Evolutionary conservation across 2,888 invertebrate genomes (phyloP).

Genomic region (Perizoma flavofasciatum): DNA sequence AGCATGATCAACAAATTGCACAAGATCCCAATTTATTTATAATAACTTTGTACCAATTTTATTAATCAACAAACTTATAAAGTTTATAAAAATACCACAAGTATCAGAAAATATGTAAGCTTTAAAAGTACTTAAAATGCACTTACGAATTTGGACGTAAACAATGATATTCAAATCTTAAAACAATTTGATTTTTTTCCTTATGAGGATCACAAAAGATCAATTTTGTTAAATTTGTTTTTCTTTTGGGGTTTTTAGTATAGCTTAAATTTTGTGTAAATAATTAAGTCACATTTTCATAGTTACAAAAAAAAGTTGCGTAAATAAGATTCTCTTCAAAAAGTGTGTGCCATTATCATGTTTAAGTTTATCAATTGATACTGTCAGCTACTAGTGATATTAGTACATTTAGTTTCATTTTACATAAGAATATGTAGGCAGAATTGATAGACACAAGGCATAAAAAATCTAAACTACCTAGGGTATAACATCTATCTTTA

Average conservation of each 20-base stretch:
- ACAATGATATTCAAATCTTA: slow-evolving; percentile 25
- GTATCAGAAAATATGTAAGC: slow-evolving; percentile 32
- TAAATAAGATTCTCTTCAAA: too few relatives aligned
- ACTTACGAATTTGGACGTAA: slow-evolving; percentile 38
- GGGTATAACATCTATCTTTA: slow-evolving; percentile 11
- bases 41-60: slow-evolving; percentile 32
- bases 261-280: not conserved
- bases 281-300: too few relatives aligned
- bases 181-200: slow-evolving; percentile 6
- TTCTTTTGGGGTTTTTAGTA: slow-evolving; percentile 20
- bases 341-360: too few relatives aligned
- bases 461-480: slow-evolving; percentile 8
- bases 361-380: too few relatives aligned
- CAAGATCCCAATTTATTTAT: slow-evolving; percentile 13
- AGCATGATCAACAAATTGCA: slow-evolving; percentile 31
- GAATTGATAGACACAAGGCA: slow-evolving; percentile 5
- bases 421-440: slow-evolving; percentile 3
- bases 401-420: too few relatives aligned
- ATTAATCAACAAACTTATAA: slow-evolving; percentile 30
- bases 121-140: slow-evolving; percentile 32
- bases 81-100: slow-evolving; percentile 38
- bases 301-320: not conserved
- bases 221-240: slow-evolving; percentile 6
- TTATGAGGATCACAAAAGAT: not conserved
- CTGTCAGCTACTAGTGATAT: too few relatives aligned